These are phyloP conservation scores for Drosophila tanythrix DNA, from an alignment of 2,888 invertebrate species.

Conservation along the genomic window DNA sequence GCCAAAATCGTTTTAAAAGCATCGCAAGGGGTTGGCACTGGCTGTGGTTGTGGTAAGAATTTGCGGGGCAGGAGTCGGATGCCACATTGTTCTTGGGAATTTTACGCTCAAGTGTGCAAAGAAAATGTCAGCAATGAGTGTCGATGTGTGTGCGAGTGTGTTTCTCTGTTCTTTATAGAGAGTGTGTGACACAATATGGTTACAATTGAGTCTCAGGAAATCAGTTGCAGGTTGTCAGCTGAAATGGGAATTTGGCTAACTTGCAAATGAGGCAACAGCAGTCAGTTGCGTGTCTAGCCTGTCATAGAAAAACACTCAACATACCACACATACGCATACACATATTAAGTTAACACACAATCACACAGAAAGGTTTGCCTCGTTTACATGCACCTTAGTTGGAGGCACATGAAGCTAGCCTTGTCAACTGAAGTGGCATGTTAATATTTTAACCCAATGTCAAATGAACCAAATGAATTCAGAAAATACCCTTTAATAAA, in stretches of 20 bases:
- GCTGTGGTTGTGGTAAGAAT: not conserved
- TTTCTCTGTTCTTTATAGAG: not conserved
- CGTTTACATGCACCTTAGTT: conserved; percentile 32
- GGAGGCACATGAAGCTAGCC: conserved; percentile 37
- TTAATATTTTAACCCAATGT: conserved; percentile 40
- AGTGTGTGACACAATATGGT: conserved; percentile 45
- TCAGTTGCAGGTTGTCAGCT: conserved; percentile 51
- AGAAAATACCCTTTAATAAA: not conserved
- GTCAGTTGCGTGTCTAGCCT: conserved; percentile 12
- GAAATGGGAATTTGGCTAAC: conserved; percentile 46
- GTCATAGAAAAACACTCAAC: conserved; percentile 36
- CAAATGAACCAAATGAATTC: conserved; percentile 37
- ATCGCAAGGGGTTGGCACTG: conserved; percentile 5
- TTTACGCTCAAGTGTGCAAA: conserved; percentile 37
- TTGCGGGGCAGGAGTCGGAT: not conserved
- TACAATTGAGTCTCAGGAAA: conserved; percentile 48
- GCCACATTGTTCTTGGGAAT: conserved; percentile 47
- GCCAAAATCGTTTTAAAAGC: conserved; percentile 39
- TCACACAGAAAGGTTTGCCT: conserved; percentile 1
- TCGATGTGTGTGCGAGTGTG: conserved; percentile 16
- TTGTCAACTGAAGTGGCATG: conserved; percentile 40
- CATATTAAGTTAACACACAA: conserved; percentile 1
- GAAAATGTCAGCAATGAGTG: conserved; percentile 23
- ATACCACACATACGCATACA: conserved; percentile 6
- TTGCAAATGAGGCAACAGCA: conserved; percentile 58